Base-by-base conservation (phyloP, 2,888 invertebrate genomes). In the Melipona bicolor region DNA sequence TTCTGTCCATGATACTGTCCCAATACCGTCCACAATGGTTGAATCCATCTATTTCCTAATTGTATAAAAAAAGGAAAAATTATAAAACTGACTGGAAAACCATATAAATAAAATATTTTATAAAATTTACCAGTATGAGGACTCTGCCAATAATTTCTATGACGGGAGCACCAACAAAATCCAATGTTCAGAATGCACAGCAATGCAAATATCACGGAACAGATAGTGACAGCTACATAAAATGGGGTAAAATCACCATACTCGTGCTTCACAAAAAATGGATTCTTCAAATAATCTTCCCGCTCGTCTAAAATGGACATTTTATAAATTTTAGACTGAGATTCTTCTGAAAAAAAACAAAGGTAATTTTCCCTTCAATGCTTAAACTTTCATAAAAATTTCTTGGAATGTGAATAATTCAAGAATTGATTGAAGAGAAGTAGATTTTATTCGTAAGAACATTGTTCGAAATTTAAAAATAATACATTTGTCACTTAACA, bases 221-320 rank as follows among this genome's bases (percentile, higher is more conserved):
- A 97, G 93, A 98, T 96, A 49, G 97, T 96, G 86, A 98, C 97
- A 27, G 97, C 96, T 89, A 97, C 96, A 95, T 98, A 98, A 95
- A 98, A 98, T 67, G 97, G 96, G n/a, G 97, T 97, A 93, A 97
- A 98, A 94, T 98, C 97, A 83, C 97, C 97, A 94, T 95, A 96
- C 85, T 95, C 95, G 90, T 95, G 95, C 86, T 95, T 95, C 85
- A 95, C 95, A 88, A 96, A 96, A 91, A 95, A 96, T 67, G 96
- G 96, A 94, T 96, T 96, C 87, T 96, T 95, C 93, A 95, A 94
- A 94, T 96, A 97, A 84, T 95, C 96, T 77, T 95, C 94, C 90
- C 96, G 96, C 89, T 96, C 96, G 92, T 96, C 96, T 94, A 96
- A 94, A 94, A 96, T 95, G 95, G 96, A 96, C 96, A 96, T 96